These are phyloP conservation scores for Helicoverpa assulta DNA, from an alignment of 2,888 invertebrate species.

Conservation along the genomic window DNA sequence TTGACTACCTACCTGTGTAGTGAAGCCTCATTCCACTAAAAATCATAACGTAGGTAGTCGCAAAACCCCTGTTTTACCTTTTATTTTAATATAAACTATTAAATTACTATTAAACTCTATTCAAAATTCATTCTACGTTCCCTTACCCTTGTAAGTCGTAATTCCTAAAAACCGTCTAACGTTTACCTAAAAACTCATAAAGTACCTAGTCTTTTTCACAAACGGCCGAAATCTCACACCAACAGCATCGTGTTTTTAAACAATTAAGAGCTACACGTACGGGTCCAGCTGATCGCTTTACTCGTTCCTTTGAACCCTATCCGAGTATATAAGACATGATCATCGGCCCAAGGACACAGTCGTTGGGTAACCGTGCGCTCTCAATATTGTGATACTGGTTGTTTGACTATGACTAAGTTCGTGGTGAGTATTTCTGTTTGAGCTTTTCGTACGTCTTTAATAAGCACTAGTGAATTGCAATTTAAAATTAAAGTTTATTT, in stretches of 20 bases:
- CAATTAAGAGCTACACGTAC: constrained; percentile 20
- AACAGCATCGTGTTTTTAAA: constrained; percentile 8
- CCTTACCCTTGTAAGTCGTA: no score
- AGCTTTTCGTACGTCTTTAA: neutral
- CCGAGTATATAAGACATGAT: constrained; percentile 47
- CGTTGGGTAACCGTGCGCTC: constrained; percentile 10
- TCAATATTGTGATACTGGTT: constrained; percentile 31
- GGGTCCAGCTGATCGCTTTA: constrained; percentile 7
- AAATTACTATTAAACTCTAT: no score
- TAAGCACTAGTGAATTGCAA: no score
- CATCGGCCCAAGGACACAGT: constrained; percentile 39
- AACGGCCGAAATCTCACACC: constrained; percentile 4
- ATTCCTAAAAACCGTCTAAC: no score
- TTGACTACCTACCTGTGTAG: no score
- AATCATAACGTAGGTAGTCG: no score
- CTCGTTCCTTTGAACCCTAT: constrained; percentile 18
- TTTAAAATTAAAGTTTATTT: neutral
- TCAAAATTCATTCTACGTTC: no score
- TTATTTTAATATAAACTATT: no score
- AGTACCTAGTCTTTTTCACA: neutral
- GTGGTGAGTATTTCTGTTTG: constrained; percentile 35
- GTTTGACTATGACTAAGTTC: constrained; percentile 45
- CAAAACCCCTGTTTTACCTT: no score
- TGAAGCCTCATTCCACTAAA: no score
- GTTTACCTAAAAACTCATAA: no score